Conservation (phyloP, 2,888 invertebrate species). For the Acholoe squamosa region DNA sequence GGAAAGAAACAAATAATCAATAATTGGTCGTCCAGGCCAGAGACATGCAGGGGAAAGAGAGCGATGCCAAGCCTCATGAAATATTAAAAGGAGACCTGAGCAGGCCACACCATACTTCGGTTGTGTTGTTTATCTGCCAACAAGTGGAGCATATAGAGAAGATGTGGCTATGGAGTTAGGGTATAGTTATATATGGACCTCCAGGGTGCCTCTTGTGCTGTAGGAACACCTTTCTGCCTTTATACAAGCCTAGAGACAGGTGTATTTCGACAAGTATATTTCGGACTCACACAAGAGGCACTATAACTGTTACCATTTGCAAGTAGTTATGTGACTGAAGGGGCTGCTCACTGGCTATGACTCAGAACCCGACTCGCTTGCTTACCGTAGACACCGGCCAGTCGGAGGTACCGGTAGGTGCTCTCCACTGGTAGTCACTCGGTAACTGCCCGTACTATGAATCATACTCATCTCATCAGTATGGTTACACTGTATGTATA, state of each 20-base stretch:
- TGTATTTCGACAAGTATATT: neutral
- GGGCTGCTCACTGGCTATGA: neutral
- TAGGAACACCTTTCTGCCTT: no score
- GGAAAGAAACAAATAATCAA: neutral
- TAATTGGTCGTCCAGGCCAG: neutral
- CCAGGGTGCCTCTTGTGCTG: no score
- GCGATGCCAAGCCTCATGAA: conserved; percentile 1
- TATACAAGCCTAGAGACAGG: no score
- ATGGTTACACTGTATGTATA: no score
- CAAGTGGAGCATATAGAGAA: no score
- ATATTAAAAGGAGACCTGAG: neutral
- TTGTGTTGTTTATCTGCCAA: no score
- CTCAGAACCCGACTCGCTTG: neutral
- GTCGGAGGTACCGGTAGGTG: neutral
- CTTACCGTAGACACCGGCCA: neutral
- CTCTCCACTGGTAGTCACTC: neutral
- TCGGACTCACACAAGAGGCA: neutral
- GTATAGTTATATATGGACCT: no score
- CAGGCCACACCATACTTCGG: neutral
- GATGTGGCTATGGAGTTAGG: no score
- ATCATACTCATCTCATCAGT: no score
- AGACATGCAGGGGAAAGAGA: neutral
- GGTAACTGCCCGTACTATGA: neutral
- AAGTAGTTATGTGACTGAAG: neutral
- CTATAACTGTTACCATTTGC: neutral